phyloP scores from a whole-genome alignment of 35 echinoderm and acorn worm species.

The Antedon bifida region DNA sequence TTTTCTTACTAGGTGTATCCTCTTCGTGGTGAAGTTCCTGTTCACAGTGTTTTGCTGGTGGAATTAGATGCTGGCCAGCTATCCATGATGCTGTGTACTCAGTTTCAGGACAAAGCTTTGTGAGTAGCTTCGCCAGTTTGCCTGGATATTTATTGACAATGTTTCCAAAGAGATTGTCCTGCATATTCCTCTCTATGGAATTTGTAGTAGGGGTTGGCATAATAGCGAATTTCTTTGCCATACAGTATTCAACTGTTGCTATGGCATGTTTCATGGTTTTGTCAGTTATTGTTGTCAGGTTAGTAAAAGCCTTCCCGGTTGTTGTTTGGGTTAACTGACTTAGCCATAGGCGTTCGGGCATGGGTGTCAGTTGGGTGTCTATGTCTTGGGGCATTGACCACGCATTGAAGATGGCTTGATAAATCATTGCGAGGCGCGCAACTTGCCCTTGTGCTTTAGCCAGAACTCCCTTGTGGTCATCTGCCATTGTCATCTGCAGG shows the following conservation, averaged over 20 bases:
- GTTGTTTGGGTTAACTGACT: background rate
- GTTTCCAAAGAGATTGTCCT: no score
- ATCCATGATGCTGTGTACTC: no score
- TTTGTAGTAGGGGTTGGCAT: background rate
- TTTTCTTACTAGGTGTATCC: no score
- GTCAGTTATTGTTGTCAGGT: no score
- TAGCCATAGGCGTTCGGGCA: background rate
- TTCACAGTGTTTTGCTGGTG: no score
- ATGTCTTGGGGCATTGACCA: background rate
- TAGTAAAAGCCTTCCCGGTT: no score
- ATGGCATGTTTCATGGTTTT: background rate
- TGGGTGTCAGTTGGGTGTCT: background rate
- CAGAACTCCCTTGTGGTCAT: background rate
- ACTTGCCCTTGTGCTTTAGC: background rate
- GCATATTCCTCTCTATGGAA: no score
- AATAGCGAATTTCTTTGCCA: background rate
- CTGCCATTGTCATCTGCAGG: background rate
- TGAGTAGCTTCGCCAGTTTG: no score
- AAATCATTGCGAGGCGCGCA: background rate
- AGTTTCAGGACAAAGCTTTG: no score
- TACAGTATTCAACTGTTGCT: background rate
- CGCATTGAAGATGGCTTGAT: background rate
- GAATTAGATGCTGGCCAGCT: no score
- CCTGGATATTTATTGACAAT: no score
- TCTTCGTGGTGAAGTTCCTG: no score